These are phyloP conservation scores for Leptobrachium leishanense DNA, from an alignment of 2,113 vertebrate species.

Conservation along the genomic window DNA sequence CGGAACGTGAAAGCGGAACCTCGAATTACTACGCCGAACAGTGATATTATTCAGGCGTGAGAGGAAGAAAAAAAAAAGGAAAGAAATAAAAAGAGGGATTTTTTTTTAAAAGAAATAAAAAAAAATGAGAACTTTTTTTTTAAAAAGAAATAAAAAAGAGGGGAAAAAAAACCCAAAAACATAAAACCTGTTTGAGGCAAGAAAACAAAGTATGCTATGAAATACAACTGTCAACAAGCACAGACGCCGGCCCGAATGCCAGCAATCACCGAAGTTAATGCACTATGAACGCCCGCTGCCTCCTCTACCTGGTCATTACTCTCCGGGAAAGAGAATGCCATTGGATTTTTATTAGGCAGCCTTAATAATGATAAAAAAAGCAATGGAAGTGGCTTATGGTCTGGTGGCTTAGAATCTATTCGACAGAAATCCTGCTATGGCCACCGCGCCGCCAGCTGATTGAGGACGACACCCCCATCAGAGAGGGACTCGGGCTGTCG, in stretches of 20 bases:
- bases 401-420: constrained; percentile 52
- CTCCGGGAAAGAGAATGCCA: constrained; percentile 56
- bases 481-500: not conserved
- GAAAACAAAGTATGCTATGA: constrained; percentile 52
- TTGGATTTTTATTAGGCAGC: constrained; percentile 61
- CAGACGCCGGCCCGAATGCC: constrained; percentile 50
- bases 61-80: not conserved
- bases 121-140: no score
- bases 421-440: constrained; percentile 44
- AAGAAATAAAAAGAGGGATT: not conserved
- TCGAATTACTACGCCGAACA: constrained; percentile 51
- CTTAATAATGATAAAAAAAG: constrained; percentile 66
- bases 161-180: not conserved
- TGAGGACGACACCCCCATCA: constrained; percentile 39
- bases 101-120: no score
- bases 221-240: constrained; percentile 57
- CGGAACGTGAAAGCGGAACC: constrained; percentile 61
- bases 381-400: constrained; percentile 59
- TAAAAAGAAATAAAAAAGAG: not conserved
- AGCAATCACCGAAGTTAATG: constrained; percentile 53
- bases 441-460: constrained; percentile 47
- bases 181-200: constrained; percentile 32
- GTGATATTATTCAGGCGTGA: not conserved
- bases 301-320: constrained; percentile 55
- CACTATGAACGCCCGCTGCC: constrained; percentile 56